phyloP scores from a whole-genome alignment of 2,888 invertebrate genomes.

The Craniophora ligustri region DNA sequence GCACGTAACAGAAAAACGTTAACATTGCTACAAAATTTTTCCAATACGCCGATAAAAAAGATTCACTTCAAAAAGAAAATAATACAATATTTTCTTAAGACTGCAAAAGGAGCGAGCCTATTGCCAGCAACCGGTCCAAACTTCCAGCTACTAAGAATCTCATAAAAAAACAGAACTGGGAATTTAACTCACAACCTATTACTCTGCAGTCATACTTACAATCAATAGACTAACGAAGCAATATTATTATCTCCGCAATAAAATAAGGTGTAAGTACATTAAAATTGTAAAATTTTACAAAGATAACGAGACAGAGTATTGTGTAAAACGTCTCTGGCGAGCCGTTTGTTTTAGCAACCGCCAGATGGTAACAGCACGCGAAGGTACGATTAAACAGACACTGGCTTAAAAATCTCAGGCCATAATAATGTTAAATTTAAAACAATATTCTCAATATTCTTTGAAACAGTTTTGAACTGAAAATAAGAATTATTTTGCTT shows the following conservation, averaged over 20 bases:
- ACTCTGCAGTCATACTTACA: too few relatives aligned
- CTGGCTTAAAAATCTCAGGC: constrained; percentile 53
- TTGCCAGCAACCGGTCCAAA: too few relatives aligned
- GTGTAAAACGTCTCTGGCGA: constrained; percentile 53
- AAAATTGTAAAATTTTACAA: constrained; percentile 26
- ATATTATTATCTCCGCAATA: constrained; percentile 4
- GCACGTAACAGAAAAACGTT: too few relatives aligned
- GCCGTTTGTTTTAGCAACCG: constrained; percentile 56
- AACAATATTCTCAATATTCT: constrained; percentile 7
- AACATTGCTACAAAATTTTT: too few relatives aligned
- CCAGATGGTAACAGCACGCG: constrained; percentile 58
- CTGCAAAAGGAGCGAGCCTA: too few relatives aligned
- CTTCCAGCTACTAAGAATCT: too few relatives aligned
- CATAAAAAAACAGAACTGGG: too few relatives aligned
- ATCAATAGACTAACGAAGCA: too few relatives aligned
- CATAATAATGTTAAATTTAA: constrained; percentile 40
- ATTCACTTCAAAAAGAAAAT: too few relatives aligned
- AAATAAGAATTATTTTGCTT: neutral
- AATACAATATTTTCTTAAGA: too few relatives aligned
- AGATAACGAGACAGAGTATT: constrained; percentile 53
- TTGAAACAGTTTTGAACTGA: constrained; percentile 2
- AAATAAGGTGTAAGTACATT: constrained; percentile 20
- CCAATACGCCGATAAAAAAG: too few relatives aligned
- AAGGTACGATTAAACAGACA: constrained; percentile 53
- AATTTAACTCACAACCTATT: too few relatives aligned